A percentile compares a stretch with the other conserved stretches of the same genome.
phyloP scores from a whole-genome alignment of 2,797 vertebrate genomes.

The Rhincodon typus region DNA sequence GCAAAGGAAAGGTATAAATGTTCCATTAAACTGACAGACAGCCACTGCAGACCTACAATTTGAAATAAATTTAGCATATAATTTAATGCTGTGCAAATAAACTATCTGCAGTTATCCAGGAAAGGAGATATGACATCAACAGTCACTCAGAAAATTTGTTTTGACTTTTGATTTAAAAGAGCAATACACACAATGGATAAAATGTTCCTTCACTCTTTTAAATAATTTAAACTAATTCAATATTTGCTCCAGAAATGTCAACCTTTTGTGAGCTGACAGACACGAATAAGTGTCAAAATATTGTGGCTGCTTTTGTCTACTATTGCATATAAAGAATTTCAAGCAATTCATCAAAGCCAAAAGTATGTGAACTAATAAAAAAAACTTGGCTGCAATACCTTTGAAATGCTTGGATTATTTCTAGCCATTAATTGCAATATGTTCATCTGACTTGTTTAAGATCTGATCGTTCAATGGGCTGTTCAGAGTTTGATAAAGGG shows the following conservation, averaged over 20 bases:
- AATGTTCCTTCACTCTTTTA: conserved; percentile 10
- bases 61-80: conserved; percentile 31
- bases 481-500: conserved; percentile 39
- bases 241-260: conserved; percentile 31
- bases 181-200: conserved; percentile 30
- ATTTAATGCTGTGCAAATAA: not conserved
- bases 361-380: conserved; percentile 26
- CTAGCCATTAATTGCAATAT: not conserved
- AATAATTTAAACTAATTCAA: conserved; percentile 27
- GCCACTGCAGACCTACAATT: not conserved
- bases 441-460: conserved; percentile 4
- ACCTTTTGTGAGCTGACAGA: conserved; percentile 3
- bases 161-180: conserved; percentile 33
- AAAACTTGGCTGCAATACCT: not conserved
- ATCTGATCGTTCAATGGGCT: not conserved
- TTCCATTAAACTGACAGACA: conserved; percentile 29
- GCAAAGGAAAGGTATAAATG: conserved; percentile 23
- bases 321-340: not conserved
- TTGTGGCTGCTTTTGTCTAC: conserved; percentile 14
- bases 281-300: conserved; percentile 5
- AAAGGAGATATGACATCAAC: not conserved
- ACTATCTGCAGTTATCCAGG: conserved; percentile 20
- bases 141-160: conserved; percentile 30
- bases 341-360: conserved; percentile 15
- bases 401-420: conserved; percentile 19